Conservation (phyloP, 2,113 vertebrate genomes). For the Pedionomus torquatus region DNA sequence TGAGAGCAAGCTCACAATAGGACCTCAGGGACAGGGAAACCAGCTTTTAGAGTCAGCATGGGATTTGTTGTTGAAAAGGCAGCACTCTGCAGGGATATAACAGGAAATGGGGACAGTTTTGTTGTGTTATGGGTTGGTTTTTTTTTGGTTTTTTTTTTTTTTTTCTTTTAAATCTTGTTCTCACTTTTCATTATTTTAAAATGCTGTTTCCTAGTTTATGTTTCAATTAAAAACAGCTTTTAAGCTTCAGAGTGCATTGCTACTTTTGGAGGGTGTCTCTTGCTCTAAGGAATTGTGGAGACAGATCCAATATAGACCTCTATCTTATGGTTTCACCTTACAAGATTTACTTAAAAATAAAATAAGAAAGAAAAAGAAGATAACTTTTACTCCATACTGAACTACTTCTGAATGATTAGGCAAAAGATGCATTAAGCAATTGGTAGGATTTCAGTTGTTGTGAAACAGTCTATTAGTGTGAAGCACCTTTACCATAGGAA, state of each 20-base stretch:
- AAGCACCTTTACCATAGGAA: background rate
- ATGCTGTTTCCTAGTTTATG: background rate
- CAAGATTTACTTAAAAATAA: background rate
- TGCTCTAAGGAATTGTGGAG: background rate
- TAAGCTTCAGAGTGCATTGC: background rate
- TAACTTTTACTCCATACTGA: background rate
- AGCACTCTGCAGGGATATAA: background rate
- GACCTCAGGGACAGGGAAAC: background rate
- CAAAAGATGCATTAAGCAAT: background rate
- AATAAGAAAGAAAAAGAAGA: background rate
- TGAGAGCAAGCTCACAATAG: background rate
- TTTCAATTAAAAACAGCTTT: background rate
- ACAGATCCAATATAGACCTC: background rate
- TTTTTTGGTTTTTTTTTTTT: background rate
- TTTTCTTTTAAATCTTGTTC: background rate
- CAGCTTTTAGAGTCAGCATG: background rate
- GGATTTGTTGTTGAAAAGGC: background rate
- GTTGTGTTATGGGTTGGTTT: rapidly evolving
- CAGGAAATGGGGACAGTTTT: background rate
- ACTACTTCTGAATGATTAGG: background rate
- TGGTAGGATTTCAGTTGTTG: background rate
- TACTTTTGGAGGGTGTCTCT: background rate
- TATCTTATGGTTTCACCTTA: background rate
- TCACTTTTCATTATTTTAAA: background rate
- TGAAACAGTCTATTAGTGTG: background rate